Evolutionary conservation across 2,113 vertebrate species (phyloP), one percentile per base, ranked within the genome.

Genomic region (Tylochromis polylepis): DNA sequence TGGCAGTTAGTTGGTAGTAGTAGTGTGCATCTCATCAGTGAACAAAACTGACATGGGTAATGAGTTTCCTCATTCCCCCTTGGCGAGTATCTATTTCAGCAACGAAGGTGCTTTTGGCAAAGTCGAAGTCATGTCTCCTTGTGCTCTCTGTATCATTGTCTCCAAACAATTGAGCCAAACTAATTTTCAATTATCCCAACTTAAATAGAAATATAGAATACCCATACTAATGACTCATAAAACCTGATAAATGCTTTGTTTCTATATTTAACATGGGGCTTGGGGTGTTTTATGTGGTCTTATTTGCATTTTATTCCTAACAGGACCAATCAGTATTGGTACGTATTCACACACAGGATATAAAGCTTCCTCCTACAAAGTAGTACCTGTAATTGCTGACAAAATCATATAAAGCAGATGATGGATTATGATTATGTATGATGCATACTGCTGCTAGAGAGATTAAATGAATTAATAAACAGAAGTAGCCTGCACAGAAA

Each of bases 61-160:
- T 94, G 93, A 93, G 87, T 92, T 93, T 93, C 87, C 88, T 92
- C 92, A 86, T 91, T 93, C 92, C 60, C 88, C 85, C 87, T 62
- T 86, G 51, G 82, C 9, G 3, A 83, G 55, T 78, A 87, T 84
- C 84, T 88, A 84, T 94, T 90, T 90, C 86, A 88, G 90, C 84
- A 43, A 56, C 27, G 12, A 75, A 79, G 82, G 78, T 79, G 85
- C 90, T 92, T 91, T 92, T 89, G 90, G 93, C 83, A 90, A 94
- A 89, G 90, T 92, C 87, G 7, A 91, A 79, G 58, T 51, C 56
- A 72, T 62, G 81, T 55, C 58, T 5, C 53, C 41, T 53, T 85
- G 79, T 46, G 75, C 79, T 24, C 85, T 80, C 57, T 56, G 80
- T 36, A 38, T 46, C 36, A 8, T 31, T 85, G 43, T 85, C 85